Evolutionary conservation across 37 sponge, comb jelly and placozoan species (phyloP).

Genomic region (Spongilla lacustris): DNA sequence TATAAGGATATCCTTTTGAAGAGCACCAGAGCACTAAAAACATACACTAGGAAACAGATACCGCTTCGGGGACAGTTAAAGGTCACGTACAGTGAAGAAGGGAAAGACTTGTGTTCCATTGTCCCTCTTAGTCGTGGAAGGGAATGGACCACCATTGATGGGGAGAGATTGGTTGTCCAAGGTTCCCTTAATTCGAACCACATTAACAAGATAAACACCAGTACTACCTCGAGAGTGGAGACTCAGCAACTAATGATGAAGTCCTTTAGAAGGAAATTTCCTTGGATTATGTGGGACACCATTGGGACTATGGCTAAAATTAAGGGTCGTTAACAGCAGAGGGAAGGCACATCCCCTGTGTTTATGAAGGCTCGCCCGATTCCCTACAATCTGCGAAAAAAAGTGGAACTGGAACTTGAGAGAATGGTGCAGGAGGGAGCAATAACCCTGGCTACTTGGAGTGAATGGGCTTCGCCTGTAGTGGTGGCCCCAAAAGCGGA

Average conservation of each 20-base stretch:
- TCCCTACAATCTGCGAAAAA: too few species aligned
- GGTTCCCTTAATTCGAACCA: not conserved
- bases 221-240: not conserved
- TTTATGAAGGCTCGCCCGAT: too few species aligned
- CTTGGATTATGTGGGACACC: not conserved
- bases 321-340: too few species aligned
- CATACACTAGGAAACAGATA: not conserved
- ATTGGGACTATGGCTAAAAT: not conserved
- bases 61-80: not conserved
- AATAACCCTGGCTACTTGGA: not conserved
- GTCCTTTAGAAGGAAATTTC: not conserved
- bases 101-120: not conserved
- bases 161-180: slow-evolving; percentile 11
- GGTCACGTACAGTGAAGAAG: not conserved
- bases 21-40: not conserved
- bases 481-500: slow-evolving; percentile 16
- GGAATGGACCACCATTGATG: not conserved
- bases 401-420: not conserved
- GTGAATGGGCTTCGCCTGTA: too few species aligned
- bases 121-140: not conserved
- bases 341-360: too few species aligned
- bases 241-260: not conserved
- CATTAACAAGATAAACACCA: not conserved
- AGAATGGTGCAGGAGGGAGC: not conserved
- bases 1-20: not conserved